phyloP scores from a whole-genome alignment of 2,113 vertebrate genomes.

The Bos indicus region DNA sequence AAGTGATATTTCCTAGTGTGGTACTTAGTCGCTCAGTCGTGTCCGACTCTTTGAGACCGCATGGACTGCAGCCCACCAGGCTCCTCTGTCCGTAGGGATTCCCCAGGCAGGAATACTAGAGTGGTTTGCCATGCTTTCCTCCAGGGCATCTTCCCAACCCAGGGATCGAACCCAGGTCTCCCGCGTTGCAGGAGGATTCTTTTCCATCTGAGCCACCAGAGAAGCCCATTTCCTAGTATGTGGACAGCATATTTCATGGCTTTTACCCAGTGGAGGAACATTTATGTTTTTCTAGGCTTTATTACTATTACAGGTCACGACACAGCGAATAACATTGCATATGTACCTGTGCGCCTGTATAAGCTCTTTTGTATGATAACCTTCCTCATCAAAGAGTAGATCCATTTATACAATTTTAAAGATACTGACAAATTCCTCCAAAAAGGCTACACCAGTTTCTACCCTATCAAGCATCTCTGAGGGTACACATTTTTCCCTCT shows the following conservation, averaged over 20 bases:
- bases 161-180: background rate
- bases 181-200: background rate
- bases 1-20: background rate
- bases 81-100: background rate
- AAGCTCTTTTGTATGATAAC: background rate
- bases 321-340: fast-evolving
- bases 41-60: background rate
- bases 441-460: background rate
- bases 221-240: background rate
- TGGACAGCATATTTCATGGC: fast-evolving
- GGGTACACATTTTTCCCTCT: background rate
- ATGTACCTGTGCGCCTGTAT: fast-evolving
- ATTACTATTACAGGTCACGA: fast-evolving
- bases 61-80: background rate
- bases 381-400: background rate
- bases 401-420: background rate
- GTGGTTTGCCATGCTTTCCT: background rate
- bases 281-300: background rate
- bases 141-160: background rate
- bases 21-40: fast-evolving
- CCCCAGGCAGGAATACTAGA: background rate
- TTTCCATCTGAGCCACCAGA: background rate
- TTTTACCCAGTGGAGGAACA: background rate
- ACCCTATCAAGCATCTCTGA: background rate
- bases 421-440: background rate